phyloP scores from a whole-genome alignment of 1,140 invertebrate species.

The Conus betulinus region DNA sequence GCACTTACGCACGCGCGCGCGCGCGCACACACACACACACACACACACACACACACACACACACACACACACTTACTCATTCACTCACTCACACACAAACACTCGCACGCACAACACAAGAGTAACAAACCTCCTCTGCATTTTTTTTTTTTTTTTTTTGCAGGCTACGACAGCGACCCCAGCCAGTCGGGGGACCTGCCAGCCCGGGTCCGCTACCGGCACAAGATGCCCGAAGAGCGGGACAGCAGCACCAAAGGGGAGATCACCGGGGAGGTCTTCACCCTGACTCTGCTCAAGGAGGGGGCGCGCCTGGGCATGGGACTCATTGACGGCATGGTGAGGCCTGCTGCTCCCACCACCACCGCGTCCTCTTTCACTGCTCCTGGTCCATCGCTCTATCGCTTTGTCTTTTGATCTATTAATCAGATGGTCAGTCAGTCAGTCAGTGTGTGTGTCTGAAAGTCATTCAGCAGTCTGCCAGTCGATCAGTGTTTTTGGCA shows the following conservation, averaged over 20 bases:
- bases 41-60: too few relatives aligned
- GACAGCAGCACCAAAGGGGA: conserved; percentile 28
- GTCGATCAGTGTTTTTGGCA: too few relatives aligned
- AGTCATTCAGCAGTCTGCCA: neutral
- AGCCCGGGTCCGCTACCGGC: conserved; percentile 27
- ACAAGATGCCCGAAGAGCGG: conserved; percentile 26
- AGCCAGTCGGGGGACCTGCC: conserved; percentile 14
- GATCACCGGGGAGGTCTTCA: conserved; percentile 47
- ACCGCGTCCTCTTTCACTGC: too few relatives aligned
- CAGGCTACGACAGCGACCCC: conserved; percentile 23
- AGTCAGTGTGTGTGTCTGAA: neutral
- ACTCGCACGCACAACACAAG: neutral
- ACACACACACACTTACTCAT: too few relatives aligned
- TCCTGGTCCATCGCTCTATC: too few relatives aligned
- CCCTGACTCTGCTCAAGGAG: conserved; percentile 53
- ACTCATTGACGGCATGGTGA: conserved; percentile 63
- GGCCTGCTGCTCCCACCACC: neutral
- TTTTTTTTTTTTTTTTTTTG: too few relatives aligned
- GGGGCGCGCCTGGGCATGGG: conserved; percentile 55
- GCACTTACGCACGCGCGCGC: too few relatives aligned
- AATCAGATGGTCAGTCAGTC: neutral
- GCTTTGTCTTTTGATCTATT: too few relatives aligned
- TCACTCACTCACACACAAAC: too few relatives aligned
- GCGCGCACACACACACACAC: too few relatives aligned
- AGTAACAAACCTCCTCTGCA: neutral